These are phyloP conservation scores for Xenops minutus DNA, from an alignment of 2,797 vertebrate genomes.

Conservation along the genomic window DNA sequence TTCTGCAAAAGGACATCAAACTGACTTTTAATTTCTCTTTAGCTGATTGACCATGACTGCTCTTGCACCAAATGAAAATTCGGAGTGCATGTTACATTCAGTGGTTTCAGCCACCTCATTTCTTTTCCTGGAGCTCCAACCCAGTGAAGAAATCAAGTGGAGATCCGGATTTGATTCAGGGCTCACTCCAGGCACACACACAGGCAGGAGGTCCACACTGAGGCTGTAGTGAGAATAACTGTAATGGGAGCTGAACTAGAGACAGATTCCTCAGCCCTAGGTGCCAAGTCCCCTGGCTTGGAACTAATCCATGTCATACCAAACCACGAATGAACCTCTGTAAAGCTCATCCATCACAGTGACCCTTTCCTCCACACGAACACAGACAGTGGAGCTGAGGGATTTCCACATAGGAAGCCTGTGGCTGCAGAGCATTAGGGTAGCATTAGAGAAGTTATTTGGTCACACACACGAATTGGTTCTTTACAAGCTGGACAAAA, in stretches of 20 bases:
- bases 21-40: background rate
- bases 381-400: background rate
- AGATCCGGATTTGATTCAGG: background rate
- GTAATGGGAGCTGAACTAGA: background rate
- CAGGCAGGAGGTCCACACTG: fast-evolving
- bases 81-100: background rate
- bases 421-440: background rate
- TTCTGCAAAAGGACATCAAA: background rate
- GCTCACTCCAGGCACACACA: background rate
- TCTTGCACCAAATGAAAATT: background rate
- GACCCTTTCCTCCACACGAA: background rate
- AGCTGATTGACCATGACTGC: background rate
- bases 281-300: background rate
- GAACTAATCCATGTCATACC: background rate
- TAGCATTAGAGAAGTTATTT: background rate
- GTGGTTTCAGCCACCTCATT: background rate
- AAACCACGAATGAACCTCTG: background rate
- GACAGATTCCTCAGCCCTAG: background rate
- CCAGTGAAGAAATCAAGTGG: background rate
- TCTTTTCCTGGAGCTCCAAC: background rate
- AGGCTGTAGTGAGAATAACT: background rate
- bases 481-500: background rate
- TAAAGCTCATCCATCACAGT: background rate
- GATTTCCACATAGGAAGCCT: background rate
- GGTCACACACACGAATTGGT: background rate